Evolutionary conservation across 1,140 invertebrate species (phyloP), one percentile per base, ranked within the genome.

Genomic region (Propsilocerus akamusi): DNA sequence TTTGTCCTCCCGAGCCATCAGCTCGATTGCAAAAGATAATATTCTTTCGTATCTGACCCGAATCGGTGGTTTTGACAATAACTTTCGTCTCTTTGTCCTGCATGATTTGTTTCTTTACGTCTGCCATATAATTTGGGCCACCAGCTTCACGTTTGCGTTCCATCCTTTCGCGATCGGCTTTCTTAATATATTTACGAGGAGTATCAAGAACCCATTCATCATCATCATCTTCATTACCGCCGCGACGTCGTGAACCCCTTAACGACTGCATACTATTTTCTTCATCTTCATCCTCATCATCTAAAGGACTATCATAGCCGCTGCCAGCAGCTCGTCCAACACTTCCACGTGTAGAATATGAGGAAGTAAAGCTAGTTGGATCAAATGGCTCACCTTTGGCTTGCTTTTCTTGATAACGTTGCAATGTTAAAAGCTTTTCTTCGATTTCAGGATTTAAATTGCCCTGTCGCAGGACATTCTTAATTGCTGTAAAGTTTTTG

Each of bases 361-460:
- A 26, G 48, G 52, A 2, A 65, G 55, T 51, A 10, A 58, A 53
- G 14, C 57, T 57, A 25, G 55, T 52, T 0, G 63, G 54, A 61
- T 53, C 14, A 57, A 61, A 46, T 25, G 66, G 64, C 3, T 58
- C 55, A n/a, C 57, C 48, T 54, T 81, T 81, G 74, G 80, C 86
- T 56, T 83, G 80, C 51, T 78, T 79, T 57, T 87, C 85, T 56
- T 89, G 86, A 58, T 91, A 88, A 25, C 83, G 75, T 62, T 92
- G 89, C 53, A 92, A 71, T 54, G 88, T 86, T 4, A 93, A 68
- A 20, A 95, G 62, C 61, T 94, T 94, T 54, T 93, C 89, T 63
- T 94, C 88, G 46, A 94, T 88, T 65, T 94, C 90, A 2, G 90
- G 89, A 64, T 89, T 87, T 11, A 93, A 68, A 63, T 91, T 90